These are phyloP conservation scores for Chironomus tepperi DNA, from an alignment of 1,140 invertebrate species.

Conservation along the genomic window DNA sequence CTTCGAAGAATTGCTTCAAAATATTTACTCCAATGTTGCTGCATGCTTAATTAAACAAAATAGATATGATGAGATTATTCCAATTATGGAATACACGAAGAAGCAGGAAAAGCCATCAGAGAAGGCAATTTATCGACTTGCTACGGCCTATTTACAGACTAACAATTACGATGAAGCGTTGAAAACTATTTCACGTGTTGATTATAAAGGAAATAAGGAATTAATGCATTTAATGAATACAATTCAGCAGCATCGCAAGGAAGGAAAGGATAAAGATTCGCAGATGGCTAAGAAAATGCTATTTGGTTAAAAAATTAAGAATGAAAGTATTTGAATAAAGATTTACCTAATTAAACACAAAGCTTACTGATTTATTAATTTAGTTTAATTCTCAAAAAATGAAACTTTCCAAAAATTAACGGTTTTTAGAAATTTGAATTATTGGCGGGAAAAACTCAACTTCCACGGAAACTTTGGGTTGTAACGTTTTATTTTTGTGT, in stretches of 20 bases:
- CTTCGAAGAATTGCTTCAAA: conserved; percentile 33
- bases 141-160: conserved; percentile 33
- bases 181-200: conserved; percentile 31
- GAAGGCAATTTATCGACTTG: conserved; percentile 37
- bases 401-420: not conserved
- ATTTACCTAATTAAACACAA: too few relatives aligned
- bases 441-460: not conserved
- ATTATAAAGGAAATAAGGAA: conserved; percentile 36
- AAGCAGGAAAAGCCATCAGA: conserved; percentile 31
- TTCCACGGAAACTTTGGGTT: not conserved
- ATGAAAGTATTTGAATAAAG: too few relatives aligned
- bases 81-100: conserved; percentile 30
- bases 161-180: conserved; percentile 37
- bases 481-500: not conserved
- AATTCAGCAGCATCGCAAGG: conserved; percentile 33
- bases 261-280: conserved; percentile 35
- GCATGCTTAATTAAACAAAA: conserved; percentile 36
- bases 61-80: conserved; percentile 38
- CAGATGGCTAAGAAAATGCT: conserved; percentile 39
- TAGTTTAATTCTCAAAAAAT: not conserved
- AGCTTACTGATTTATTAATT: not conserved
- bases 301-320: conserved; percentile 24
- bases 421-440: not conserved
- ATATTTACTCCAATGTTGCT: conserved; percentile 36
- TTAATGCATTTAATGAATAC: conserved; percentile 33